Evolutionary conservation across 2,113 vertebrate species (phyloP), one percentile per base, ranked within the genome.

Genomic region (Petromus typicus): DNA sequence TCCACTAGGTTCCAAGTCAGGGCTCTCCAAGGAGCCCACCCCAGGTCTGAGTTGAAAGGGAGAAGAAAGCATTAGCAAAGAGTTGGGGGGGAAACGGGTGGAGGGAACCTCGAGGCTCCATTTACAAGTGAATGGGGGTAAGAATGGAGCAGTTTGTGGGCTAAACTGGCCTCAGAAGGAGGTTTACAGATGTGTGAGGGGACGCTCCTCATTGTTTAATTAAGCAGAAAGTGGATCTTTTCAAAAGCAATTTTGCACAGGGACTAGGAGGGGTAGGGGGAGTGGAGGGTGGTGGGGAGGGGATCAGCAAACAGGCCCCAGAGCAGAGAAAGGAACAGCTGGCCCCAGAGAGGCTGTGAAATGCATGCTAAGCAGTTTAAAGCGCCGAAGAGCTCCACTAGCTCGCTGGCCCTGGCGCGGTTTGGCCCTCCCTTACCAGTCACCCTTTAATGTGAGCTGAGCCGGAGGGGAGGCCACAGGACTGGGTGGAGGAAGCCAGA

Each of bases 171-270:
- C 98, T 98, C 99, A 98, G 99, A 99, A 99, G 99, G 99, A 99
- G 98, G 98, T 99, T 99, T 99, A 99, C 99, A 99, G 99, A 99
- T 99, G 99, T 99, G 99, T 98, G 98, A 98, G 98, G 98, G 98
- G 98, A 97, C 94, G 98, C 98, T 97, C 97, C 98, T 98, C 98
- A 99, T 99, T 99, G 99, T 99, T 99, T 99, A 98, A 98, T 99
- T 99, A 99, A 98, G 98, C 98, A 99, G 98, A 99, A 99, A 99
- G 98, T 98, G 98, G 98, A 98, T 98, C 98, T 98, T 99, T 99
- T 99, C 98, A 99, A 99, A 99, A 99, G 98, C 99, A 99, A 99
- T 99, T 99, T 99, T 99, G 98, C 98, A 98, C 98, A 99, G 98
- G 98, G 98, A 98, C 97, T 96, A 95, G 98, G 98, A 98, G 86